These are phyloP conservation scores for Ondatra zibethicus DNA, from an alignment of 2,113 vertebrate genomes.

Conservation along the genomic window DNA sequence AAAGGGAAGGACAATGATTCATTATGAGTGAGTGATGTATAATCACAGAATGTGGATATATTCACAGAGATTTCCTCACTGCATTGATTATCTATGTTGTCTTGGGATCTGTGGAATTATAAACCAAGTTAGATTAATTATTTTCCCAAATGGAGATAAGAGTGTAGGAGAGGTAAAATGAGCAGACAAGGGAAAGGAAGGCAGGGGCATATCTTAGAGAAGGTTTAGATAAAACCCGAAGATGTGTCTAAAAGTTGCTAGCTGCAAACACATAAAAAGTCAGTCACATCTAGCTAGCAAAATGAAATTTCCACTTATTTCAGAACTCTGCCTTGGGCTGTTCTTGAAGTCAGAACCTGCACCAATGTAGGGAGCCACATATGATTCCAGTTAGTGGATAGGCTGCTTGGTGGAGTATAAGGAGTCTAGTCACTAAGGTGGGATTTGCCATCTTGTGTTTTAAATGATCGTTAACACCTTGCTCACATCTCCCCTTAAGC, in stretches of 20 bases:
- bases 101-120: background rate
- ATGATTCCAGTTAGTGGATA: background rate
- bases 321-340: background rate
- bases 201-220: background rate
- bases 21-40: background rate
- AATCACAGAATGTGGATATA: background rate
- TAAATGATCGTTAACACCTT: slow-evolving; percentile 33
- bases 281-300: background rate
- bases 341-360: background rate
- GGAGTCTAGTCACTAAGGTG: background rate
- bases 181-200: background rate
- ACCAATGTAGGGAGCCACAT: background rate
- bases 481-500: slow-evolving; percentile 64
- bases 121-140: background rate
- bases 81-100: background rate
- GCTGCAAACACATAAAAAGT: background rate
- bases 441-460: slow-evolving; percentile 28
- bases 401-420: background rate
- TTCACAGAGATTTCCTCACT: background rate
- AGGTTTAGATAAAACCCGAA: background rate
- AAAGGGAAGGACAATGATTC: background rate
- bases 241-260: background rate
- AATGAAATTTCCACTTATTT: background rate
- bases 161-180: background rate
- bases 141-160: background rate